phyloP scores from a whole-genome alignment of 2,113 vertebrate genomes.

The Oncorhynchus kisutch region DNA sequence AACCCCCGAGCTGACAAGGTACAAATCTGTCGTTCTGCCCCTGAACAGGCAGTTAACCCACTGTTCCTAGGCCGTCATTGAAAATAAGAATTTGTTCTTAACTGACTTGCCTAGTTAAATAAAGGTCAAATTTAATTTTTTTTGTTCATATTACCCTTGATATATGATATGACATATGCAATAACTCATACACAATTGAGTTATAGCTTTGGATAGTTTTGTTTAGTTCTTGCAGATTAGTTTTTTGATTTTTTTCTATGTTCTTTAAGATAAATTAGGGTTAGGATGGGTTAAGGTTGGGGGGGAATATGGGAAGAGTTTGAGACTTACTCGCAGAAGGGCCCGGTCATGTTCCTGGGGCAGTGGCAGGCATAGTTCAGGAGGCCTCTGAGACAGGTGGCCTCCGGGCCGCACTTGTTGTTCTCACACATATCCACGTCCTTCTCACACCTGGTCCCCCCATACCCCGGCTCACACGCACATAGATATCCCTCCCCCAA shows the following conservation, averaged over 20 bases:
- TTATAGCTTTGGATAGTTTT: neutral
- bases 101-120: too few relatives aligned
- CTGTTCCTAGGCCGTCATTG: too few relatives aligned
- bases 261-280: too few relatives aligned
- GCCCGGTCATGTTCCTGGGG: conserved; percentile 80
- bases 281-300: too few relatives aligned
- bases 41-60: too few relatives aligned
- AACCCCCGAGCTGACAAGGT: too few relatives aligned
- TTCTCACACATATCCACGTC: conserved; percentile 72
- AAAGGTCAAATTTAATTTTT: too few relatives aligned
- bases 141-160: neutral
- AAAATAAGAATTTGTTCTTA: too few relatives aligned
- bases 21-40: too few relatives aligned
- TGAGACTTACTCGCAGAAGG: conserved; percentile 75
- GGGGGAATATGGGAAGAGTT: too few relatives aligned
- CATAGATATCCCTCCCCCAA: conserved; percentile 69
- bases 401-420: conserved; percentile 80
- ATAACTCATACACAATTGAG: neutral
- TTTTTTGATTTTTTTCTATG: too few relatives aligned
- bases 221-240: neutral
- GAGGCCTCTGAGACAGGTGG: conserved; percentile 80
- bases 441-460: conserved; percentile 75
- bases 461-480: conserved; percentile 78
- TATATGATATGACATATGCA: neutral
- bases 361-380: conserved; percentile 81